Percentiles rank a stretch among this genome's conserved stretches.
phyloP scores from a whole-genome alignment of 2,113 vertebrate genomes.

The Monarcha castaneiventris region DNA sequence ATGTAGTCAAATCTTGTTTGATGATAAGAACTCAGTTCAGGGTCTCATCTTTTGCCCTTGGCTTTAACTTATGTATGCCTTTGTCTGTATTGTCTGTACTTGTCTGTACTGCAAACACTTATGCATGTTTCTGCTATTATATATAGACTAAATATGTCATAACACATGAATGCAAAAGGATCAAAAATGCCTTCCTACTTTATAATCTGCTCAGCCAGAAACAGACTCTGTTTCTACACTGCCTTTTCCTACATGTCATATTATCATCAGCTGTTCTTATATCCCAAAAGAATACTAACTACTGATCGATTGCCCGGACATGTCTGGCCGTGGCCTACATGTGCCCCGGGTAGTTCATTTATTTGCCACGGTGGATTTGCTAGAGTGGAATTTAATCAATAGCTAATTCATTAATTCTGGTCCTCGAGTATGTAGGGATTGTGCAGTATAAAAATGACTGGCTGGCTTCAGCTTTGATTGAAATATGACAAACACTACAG shows the following conservation, averaged over 20 bases:
- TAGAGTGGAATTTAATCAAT: conserved; percentile 94
- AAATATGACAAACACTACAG: conserved; percentile 78
- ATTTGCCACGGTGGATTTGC: conserved; percentile 90
- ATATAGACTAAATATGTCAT: conserved; percentile 52
- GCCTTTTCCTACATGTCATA: conserved; percentile 79
- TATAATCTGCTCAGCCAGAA: conserved; percentile 63
- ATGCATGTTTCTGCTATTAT: conserved; percentile 19
- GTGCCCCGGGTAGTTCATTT: conserved; percentile 89
- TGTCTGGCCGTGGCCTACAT: conserved; percentile 84
- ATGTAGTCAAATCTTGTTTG: conserved; percentile 34
- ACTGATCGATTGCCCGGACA: conserved; percentile 85
- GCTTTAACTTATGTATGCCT: conserved; percentile 41
- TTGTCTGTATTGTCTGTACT: conserved; percentile 4
- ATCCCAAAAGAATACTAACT: conserved; percentile 87
- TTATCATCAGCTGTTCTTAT: conserved; percentile 78
- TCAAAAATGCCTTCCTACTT: conserved; percentile 37
- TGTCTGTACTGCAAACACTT: conserved; percentile 1
- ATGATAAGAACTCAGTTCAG: not conserved
- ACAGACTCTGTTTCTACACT: conserved; percentile 50
- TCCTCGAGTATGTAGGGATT: conserved; percentile 65
- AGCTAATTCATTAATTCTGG: conserved; percentile 93
- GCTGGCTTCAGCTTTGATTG: conserved; percentile 76
- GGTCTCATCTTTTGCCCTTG: conserved; percentile 39
- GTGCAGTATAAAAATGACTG: conserved; percentile 66
- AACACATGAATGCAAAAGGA: conserved; percentile 29